Percentiles rank a stretch among this genome's conserved stretches.
phyloP scores from a whole-genome alignment of 2,113 vertebrate species.

The Fukomys damarensis region DNA sequence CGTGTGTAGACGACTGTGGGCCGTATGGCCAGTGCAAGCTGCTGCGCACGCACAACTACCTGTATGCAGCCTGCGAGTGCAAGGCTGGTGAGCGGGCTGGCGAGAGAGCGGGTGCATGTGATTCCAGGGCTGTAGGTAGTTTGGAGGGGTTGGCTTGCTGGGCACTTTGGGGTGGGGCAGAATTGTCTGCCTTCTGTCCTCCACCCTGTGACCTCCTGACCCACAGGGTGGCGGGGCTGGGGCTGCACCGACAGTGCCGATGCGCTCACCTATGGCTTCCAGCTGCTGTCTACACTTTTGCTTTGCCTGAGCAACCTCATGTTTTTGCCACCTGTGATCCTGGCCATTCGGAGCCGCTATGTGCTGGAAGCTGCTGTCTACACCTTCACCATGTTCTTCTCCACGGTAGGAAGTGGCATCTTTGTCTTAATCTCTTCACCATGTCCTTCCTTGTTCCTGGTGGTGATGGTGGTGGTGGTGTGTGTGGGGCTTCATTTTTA shows the following conservation, averaged over 20 bases:
- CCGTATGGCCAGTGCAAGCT: slow-evolving; percentile 99
- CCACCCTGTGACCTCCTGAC: not conserved
- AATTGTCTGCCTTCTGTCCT: not conserved
- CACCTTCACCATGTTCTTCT: slow-evolving; percentile 99
- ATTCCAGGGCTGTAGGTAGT: not conserved
- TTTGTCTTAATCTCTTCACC: not conserved
- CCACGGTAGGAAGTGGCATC: slow-evolving; percentile 89
- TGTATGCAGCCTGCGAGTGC: slow-evolving; percentile 98
- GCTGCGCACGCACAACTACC: slow-evolving; percentile 97
- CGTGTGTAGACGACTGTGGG: slow-evolving; percentile 97
- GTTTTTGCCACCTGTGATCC: slow-evolving; percentile 96
- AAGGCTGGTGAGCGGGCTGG: slow-evolving; percentile 92
- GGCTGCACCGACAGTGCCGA: slow-evolving; percentile 96
- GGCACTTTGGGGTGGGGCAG: not conserved
- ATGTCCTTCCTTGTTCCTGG: not conserved
- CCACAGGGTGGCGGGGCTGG: slow-evolving; percentile 97
- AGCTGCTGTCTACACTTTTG: slow-evolving; percentile 96
- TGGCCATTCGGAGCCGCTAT: slow-evolving; percentile 95
- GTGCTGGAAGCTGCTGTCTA: slow-evolving; percentile 97
- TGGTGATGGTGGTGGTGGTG: not conserved
- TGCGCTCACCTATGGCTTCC: slow-evolving; percentile 97
- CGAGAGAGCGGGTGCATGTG: not conserved
- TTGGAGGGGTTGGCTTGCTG: not conserved
- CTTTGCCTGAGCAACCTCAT: slow-evolving; percentile 99
- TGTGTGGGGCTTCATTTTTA: not conserved